Conservation (phyloP, 2,113 vertebrate species). For the Platysteira castanea region DNA sequence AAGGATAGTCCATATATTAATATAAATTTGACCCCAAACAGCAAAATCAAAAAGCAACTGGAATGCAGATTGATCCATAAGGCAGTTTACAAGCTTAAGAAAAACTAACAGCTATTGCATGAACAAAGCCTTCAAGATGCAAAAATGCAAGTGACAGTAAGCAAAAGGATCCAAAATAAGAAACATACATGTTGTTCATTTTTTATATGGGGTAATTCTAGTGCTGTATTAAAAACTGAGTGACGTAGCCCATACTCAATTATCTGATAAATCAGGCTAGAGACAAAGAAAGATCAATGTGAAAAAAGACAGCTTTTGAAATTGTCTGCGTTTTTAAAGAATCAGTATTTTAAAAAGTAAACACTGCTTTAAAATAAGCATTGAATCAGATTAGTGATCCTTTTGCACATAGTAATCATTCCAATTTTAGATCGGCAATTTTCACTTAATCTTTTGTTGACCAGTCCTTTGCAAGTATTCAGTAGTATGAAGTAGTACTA, state of each 20-base stretch:
- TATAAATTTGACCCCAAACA: neutral
- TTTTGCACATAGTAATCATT: neutral
- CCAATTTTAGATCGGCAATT: neutral
- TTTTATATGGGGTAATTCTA: neutral
- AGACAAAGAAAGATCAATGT: neutral
- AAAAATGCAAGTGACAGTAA: neutral
- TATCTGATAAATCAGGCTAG: neutral
- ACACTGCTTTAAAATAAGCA: neutral
- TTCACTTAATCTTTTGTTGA: neutral
- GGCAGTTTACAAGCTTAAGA: neutral
- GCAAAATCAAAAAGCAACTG: neutral
- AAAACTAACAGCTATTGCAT: neutral
- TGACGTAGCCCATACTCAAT: neutral
- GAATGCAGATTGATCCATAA: neutral
- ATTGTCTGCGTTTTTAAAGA: neutral
- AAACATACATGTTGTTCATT: neutral
- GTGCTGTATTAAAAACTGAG: neutral
- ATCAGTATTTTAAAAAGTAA: neutral
- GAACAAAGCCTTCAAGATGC: neutral
- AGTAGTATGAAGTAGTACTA: neutral
- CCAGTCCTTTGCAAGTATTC: neutral
- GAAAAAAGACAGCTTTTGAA: neutral
- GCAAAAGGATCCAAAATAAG: neutral
- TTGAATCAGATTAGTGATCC: neutral
- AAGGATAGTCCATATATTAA: neutral